Evolutionary conservation across 2,888 invertebrate genomes (phyloP).

Genomic region (Mylabris sibirica): DNA sequence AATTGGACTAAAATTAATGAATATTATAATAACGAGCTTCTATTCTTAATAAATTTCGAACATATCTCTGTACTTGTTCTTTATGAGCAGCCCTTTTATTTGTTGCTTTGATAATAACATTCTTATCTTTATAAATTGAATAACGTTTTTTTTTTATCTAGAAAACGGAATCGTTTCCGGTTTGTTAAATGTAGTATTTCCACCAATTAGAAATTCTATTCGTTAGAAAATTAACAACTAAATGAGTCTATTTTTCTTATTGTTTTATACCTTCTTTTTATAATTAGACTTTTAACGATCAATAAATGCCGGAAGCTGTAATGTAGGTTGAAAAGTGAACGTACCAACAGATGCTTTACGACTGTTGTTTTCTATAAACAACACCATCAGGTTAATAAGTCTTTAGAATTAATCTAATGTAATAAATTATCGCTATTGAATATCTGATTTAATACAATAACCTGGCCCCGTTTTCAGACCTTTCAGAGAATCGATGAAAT

Average conservation of each 20-base stretch:
- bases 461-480: background rate
- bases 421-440: background rate
- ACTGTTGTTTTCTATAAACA: background rate
- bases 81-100: too few relatives aligned
- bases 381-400: background rate
- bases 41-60: background rate
- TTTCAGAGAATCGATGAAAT: background rate
- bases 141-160: background rate
- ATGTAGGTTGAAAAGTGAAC: background rate
- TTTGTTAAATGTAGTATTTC: background rate
- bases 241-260: too few relatives aligned
- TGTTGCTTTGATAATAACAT: too few relatives aligned
- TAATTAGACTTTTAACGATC: background rate
- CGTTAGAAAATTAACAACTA: background rate
- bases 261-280: too few relatives aligned
- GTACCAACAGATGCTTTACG: background rate
- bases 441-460: constrained; percentile 4
- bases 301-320: background rate
- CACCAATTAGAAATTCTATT: background rate
- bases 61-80: background rate
- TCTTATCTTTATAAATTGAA: too few relatives aligned
- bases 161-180: background rate
- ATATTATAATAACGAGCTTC: too few relatives aligned
- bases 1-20: too few relatives aligned
- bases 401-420: background rate